These are phyloP conservation scores for Sapajus apella DNA, from an alignment of 2,113 vertebrate species.

Conservation along the genomic window DNA sequence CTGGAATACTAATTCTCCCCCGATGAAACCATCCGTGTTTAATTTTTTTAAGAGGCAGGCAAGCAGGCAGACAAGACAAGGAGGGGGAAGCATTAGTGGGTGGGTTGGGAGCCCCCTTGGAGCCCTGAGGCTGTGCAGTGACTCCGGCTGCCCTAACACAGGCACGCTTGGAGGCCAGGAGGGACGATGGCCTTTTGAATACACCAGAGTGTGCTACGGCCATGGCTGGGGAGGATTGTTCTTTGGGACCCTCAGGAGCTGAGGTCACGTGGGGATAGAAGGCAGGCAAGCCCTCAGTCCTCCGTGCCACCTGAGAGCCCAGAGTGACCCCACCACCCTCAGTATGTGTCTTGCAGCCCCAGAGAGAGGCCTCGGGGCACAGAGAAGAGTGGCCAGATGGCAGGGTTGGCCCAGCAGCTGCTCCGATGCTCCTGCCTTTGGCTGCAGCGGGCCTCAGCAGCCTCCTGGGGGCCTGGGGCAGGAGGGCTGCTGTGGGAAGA, in stretches of 20 bases:
- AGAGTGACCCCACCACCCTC: neutral
- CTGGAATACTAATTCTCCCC: constrained; percentile 66
- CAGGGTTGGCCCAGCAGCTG: too few relatives aligned
- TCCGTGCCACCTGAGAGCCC: neutral
- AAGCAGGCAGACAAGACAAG: constrained; percentile 8
- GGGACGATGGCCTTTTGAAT: neutral
- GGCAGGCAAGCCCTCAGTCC: neutral
- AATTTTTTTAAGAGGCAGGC: constrained; percentile 42
- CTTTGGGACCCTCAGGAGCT: neutral
- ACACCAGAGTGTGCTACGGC: neutral
- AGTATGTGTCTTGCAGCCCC: neutral
- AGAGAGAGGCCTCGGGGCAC: neutral
- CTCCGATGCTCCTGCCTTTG: neutral
- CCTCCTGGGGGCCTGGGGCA: neutral
- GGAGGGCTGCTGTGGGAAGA: neutral
- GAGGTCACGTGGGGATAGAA: neutral
- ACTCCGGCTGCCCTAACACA: neutral
- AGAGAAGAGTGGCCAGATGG: neutral
- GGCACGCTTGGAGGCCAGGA: neutral
- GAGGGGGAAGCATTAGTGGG: neutral
- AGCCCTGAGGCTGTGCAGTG: neutral
- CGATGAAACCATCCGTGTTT: constrained; percentile 60
- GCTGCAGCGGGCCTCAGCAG: neutral
- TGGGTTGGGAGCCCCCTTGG: neutral
- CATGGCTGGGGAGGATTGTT: neutral